Evolutionary conservation across 2,113 vertebrate species (phyloP).

Genomic region (Tenebrosternarchus preto): DNA sequence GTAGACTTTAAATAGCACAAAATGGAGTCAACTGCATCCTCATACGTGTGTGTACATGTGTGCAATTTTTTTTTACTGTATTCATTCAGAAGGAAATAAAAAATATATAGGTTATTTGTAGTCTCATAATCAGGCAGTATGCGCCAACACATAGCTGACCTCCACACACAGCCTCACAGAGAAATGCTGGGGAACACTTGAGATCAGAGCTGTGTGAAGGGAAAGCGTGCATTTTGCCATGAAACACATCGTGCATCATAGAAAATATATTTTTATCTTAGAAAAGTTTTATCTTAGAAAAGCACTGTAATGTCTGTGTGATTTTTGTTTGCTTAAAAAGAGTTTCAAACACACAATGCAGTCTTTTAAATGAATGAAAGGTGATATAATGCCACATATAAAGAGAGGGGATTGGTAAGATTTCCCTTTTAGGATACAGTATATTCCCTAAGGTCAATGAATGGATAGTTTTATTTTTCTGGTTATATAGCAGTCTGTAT

Average conservation of each 20-base stretch:
- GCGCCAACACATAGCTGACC: neutral
- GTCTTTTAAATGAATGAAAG: neutral
- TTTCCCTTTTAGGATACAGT: neutral
- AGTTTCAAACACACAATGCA: neutral
- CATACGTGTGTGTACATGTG: neutral
- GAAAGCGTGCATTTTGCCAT: neutral
- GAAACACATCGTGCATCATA: neutral
- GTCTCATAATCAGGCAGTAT: neutral
- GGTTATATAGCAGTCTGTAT: neutral
- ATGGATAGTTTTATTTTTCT: neutral
- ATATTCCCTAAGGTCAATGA: neutral
- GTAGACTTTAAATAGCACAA: neutral
- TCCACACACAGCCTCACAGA: neutral
- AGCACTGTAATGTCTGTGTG: neutral
- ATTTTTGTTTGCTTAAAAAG: neutral
- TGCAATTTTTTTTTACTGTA: neutral
- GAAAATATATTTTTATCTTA: neutral
- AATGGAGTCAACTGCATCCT: neutral
- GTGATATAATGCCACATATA: neutral
- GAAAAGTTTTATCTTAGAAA: neutral
- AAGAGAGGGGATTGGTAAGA: neutral
- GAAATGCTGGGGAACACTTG: neutral
- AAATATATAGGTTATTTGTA: neutral
- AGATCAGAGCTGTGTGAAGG: neutral
- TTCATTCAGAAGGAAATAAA: neutral